phyloP scores from a whole-genome alignment of 2,797 vertebrate genomes.

The Coilia nasus region DNA sequence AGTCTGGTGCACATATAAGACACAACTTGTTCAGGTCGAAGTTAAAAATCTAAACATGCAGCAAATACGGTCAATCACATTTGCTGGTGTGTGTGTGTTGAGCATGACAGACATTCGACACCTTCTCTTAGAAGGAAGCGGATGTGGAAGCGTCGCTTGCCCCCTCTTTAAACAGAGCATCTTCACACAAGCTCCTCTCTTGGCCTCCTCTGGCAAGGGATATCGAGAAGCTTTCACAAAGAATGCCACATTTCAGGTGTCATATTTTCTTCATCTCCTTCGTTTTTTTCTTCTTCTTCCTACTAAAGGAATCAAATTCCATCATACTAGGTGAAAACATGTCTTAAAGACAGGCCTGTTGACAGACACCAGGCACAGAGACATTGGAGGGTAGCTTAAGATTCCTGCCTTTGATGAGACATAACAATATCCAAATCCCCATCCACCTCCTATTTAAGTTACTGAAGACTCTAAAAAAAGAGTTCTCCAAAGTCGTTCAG shows the following conservation, averaged over 20 bases:
- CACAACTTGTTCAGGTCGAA: not conserved
- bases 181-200: not conserved
- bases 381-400: slow-evolving; percentile 70
- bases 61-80: not conserved
- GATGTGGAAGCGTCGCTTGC: slow-evolving; percentile 24
- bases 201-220: not conserved
- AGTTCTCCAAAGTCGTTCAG: slow-evolving; percentile 81
- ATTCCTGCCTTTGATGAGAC: slow-evolving; percentile 79
- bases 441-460: slow-evolving; percentile 80
- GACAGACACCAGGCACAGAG: slow-evolving; percentile 75
- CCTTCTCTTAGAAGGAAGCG: not conserved
- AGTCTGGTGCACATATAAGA: not conserved
- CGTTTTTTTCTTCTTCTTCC: slow-evolving; percentile 29
- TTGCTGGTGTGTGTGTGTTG: not conserved
- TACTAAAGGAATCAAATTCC: slow-evolving; percentile 64
- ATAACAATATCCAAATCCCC: slow-evolving; percentile 83
- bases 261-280: not conserved
- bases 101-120: not conserved
- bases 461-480: slow-evolving; percentile 75
- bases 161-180: slow-evolving; percentile 15
- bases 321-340: slow-evolving; percentile 70
- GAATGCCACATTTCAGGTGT: not conserved
- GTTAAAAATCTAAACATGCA: not conserved
- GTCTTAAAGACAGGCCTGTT: slow-evolving; percentile 72
- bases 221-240: slow-evolving; percentile 13